Percentiles rank a stretch among this genome's conserved stretches.
These are phyloP conservation scores for Didymodactylos carnosus DNA, from an alignment of 2,888 invertebrate genomes.

Conservation along the genomic window DNA sequence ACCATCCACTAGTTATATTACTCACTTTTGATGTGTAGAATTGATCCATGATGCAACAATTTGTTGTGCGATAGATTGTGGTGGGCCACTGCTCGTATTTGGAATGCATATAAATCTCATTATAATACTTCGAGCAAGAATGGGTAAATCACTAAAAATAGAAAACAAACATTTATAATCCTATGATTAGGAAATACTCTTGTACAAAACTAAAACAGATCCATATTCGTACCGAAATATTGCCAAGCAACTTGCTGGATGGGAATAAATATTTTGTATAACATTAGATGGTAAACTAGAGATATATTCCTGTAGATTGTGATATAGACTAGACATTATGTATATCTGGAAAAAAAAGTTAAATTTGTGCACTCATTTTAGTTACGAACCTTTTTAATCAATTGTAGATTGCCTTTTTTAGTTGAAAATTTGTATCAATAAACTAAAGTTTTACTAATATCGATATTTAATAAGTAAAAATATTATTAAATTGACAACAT, in stretches of 20 bases:
- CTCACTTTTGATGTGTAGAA: conserved; percentile 5
- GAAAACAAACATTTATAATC: too few relatives aligned
- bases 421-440: too few relatives aligned
- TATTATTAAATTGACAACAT: too few relatives aligned
- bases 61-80: conserved; percentile 5
- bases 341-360: too few relatives aligned
- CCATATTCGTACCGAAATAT: conserved; percentile 1
- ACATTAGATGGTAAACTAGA: conserved; percentile 1
- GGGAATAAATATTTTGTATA: conserved; percentile 10
- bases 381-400: too few relatives aligned
- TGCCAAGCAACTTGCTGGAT: conserved; percentile 10
- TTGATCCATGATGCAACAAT: conserved; percentile 9
- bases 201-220: neutral
- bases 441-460: too few relatives aligned
- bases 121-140: conserved; percentile 1
- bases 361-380: too few relatives aligned
- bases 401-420: too few relatives aligned
- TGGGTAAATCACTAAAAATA: conserved; percentile 4
- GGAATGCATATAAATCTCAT: conserved; percentile 4
- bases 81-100: neutral
- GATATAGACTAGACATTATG: neutral
- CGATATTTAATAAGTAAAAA: too few relatives aligned
- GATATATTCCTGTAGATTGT: conserved; percentile 3
- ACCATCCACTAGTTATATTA: neutral
- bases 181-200: neutral